phyloP scores from a whole-genome alignment of 2,113 vertebrate genomes.

The Nycticryphes semicollaris region DNA sequence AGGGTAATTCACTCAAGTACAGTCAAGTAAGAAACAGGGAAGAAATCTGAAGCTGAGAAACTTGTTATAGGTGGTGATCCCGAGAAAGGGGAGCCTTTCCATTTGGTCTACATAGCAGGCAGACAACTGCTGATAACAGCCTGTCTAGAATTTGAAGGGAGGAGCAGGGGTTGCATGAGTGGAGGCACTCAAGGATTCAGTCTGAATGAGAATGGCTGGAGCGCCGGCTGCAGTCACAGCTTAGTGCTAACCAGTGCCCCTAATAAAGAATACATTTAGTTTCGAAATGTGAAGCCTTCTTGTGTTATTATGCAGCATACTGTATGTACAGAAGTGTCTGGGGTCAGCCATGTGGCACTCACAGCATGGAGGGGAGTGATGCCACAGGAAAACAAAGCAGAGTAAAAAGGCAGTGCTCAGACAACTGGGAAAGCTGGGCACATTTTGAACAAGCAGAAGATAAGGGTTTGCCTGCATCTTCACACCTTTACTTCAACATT shows the following conservation, averaged over 20 bases:
- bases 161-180: background rate
- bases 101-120: conserved; percentile 45
- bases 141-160: conserved; percentile 54
- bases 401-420: background rate
- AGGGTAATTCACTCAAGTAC: background rate
- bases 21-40: background rate
- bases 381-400: background rate
- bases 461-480: background rate
- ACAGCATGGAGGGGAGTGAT: background rate
- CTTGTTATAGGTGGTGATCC: conserved; percentile 32
- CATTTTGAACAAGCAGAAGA: background rate
- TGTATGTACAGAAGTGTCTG: background rate
- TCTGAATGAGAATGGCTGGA: conserved; percentile 60
- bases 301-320: background rate
- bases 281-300: background rate
- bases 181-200: conserved; percentile 49
- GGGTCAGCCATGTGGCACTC: background rate
- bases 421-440: background rate
- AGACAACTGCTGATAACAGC: conserved; percentile 55
- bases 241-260: background rate
- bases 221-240: conserved; percentile 32
- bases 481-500: background rate
- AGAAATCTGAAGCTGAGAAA: background rate
- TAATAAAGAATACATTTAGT: background rate
- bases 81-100: conserved; percentile 49